Conservation (phyloP, 2,113 vertebrate species). For the Aleadryas rufinucha region DNA sequence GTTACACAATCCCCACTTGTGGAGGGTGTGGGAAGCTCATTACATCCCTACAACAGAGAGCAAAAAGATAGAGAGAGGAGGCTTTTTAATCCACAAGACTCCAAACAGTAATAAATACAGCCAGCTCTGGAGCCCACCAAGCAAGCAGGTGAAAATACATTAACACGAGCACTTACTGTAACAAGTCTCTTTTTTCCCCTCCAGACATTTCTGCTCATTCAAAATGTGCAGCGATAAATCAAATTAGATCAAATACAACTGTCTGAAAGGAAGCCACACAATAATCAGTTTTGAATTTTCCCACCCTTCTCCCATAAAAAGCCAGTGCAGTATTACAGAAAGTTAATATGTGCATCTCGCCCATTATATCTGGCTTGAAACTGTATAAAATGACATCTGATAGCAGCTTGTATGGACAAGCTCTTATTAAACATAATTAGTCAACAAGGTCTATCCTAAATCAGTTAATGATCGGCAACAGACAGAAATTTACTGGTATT, state of each 20-base stretch:
- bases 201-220: neutral
- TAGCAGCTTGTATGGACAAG: slow-evolving; percentile 13
- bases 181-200: slow-evolving; percentile 17
- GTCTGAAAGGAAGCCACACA: slow-evolving; percentile 48
- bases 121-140: slow-evolving; percentile 6
- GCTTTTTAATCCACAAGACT: neutral
- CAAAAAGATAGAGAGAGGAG: neutral
- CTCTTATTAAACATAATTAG: slow-evolving; percentile 20
- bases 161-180: neutral
- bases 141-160: slow-evolving; percentile 47
- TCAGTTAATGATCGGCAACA: slow-evolving; percentile 41
- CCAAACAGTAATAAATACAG: neutral
- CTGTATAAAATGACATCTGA: slow-evolving; percentile 45
- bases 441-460: slow-evolving; percentile 37
- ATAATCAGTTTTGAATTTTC: slow-evolving; percentile 59
- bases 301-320: slow-evolving; percentile 41
- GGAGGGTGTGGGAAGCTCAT: neutral
- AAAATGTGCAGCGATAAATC: slow-evolving; percentile 53
- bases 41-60: neutral
- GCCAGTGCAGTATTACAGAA: slow-evolving; percentile 26
- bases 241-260: slow-evolving; percentile 46
- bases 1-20: neutral
- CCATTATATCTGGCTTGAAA: slow-evolving; percentile 25
- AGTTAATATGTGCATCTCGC: slow-evolving; percentile 21
- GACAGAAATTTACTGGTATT: neutral